Base-by-base conservation (phyloP, 1,140 invertebrate genomes). In the Coelopa frigida region DNA sequence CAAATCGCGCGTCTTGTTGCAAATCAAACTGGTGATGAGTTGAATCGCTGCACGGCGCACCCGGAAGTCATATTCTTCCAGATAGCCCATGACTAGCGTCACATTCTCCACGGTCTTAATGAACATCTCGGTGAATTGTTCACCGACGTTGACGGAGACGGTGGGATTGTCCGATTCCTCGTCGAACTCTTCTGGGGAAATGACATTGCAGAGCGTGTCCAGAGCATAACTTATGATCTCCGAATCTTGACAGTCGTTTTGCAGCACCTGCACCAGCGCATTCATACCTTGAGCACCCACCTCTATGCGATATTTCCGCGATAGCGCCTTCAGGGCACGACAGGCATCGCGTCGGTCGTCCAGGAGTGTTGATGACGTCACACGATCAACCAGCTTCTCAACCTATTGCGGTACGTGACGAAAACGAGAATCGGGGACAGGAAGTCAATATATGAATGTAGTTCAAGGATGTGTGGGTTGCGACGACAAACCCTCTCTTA, bases 61-160 rank as follows among this genome's bases (percentile, higher is more conserved):
- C 46, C 75, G 67, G 64, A 95, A 98, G 68, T 97, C 92, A 72
- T 89, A 96, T 67, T 97, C 92, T 64, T 96, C 94, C n/a, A 98
- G 70, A 39, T 95, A 80, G 35, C 84, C 81, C 48, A 99, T 71
- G 3, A 98, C 74, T 10, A 93, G 67, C 37, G 81, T 77, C 14
- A 98, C 83, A 71, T 93, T 94, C 49, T 94, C 88, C 12, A 80
- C 72, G 54, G 87, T 83, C 71, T 98, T 98, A 6, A 97, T 87
- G 63, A 98, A 96, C 75, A 98, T 97, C 76, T 99, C 96, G 5
- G 96, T 96, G 63, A 99, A 98, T 65, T 97, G 91, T 62, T 90
- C 87, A 8, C 95, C 94, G 38, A 82, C 76, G 55, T 81, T 82
- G n/a, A 78, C 72, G 2, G 76, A 73, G 11, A 80, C 72, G 14